Conservation (phyloP, 1,140 invertebrate genomes). For the roundworm (Caenorhabditis elegans) region WBcel235 BX284606.5:5829501-5830000, state of each 20-base stretch:
- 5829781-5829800: neutral
- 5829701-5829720: neutral
- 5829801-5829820: conserved; percentile 29
- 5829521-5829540: conserved; percentile 26
- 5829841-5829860: neutral
- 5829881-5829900: too few relatives aligned
- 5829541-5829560: neutral
- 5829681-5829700: conserved; percentile 33
- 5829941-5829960: conserved; percentile 3
- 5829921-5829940: neutral
- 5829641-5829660: neutral
- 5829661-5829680: neutral
- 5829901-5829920: too few relatives aligned
- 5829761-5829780: conserved; percentile 14
- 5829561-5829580: neutral
- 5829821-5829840: neutral
- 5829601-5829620: conserved; percentile 20
- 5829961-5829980: conserved; percentile 21
- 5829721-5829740: neutral
- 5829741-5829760: conserved; percentile 16
- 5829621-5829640: conserved; percentile 12
- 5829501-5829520: conserved; percentile 5
- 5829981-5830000: conserved; percentile 20
- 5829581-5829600: conserved; percentile 39
- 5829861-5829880: too few relatives aligned